A percentile compares a stretch with the other conserved stretches of the same genome.
Evolutionary conservation across 2,888 invertebrate genomes (phyloP).

Genomic region (Pantelozetes paolii): DNA sequence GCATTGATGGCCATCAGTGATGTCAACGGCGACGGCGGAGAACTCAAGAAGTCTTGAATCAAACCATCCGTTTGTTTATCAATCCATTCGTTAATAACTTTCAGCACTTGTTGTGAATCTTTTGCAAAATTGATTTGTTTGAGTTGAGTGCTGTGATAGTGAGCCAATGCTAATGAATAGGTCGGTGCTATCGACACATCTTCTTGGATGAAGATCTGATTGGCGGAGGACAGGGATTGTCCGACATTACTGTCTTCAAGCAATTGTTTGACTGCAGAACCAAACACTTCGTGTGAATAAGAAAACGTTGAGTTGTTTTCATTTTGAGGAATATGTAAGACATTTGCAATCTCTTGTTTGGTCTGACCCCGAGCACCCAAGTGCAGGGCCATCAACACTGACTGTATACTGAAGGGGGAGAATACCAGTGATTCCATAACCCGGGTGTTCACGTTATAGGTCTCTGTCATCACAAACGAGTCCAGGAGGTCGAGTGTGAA

Average conservation of each 20-base stretch:
- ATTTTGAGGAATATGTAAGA: slow-evolving; percentile 43
- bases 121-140: slow-evolving; percentile 62
- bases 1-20: slow-evolving; percentile 47
- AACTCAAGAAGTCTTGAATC: slow-evolving; percentile 69
- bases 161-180: slow-evolving; percentile 54
- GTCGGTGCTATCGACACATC: slow-evolving; percentile 49
- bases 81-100: slow-evolving; percentile 74
- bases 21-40: slow-evolving; percentile 44
- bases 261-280: slow-evolving; percentile 45
- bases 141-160: slow-evolving; percentile 63
- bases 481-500: slow-evolving; percentile 43
- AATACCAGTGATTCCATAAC: slow-evolving; percentile 49
- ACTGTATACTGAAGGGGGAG: slow-evolving; percentile 54
- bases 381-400: slow-evolving; percentile 53
- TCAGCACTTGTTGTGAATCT: slow-evolving; percentile 49
- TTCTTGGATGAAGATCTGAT: slow-evolving; percentile 65
- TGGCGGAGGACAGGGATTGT: slow-evolving; percentile 58
- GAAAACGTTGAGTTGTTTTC: slow-evolving; percentile 41
- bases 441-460: slow-evolving; percentile 34
- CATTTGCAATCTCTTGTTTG: slow-evolving; percentile 47
- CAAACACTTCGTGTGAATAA: slow-evolving; percentile 46
- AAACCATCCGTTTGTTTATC: slow-evolving; percentile 71
- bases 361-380: slow-evolving; percentile 53
- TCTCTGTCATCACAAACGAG: slow-evolving; percentile 40
- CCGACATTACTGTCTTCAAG: slow-evolving; percentile 42